Conservation (phyloP, 2,113 vertebrate species). For the Microcebus ravelobensis region DNA sequence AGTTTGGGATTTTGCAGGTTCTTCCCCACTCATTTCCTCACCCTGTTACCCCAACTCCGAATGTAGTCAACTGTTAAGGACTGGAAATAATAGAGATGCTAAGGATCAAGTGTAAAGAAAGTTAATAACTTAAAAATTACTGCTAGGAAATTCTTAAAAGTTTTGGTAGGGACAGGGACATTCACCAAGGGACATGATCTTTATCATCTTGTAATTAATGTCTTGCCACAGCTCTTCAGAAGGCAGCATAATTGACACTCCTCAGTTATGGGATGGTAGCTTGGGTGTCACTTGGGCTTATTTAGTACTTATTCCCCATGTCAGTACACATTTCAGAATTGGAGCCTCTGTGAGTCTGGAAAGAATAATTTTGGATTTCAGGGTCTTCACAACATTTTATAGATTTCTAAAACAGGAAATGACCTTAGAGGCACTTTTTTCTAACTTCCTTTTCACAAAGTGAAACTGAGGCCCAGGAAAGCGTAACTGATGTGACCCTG, state of each 20-base stretch:
- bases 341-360: neutral
- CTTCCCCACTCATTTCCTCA: neutral
- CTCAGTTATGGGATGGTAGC: neutral
- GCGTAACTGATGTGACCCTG: neutral
- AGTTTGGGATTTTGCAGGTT: neutral
- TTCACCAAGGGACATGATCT: neutral
- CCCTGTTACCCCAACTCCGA: neutral
- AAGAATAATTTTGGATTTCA: conserved; percentile 39
- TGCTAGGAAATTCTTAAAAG: neutral
- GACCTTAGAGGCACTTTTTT: neutral
- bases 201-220: neutral
- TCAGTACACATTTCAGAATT: neutral
- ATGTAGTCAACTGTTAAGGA: neutral
- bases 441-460: neutral
- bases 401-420: neutral
- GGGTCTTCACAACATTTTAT: neutral
- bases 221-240: neutral
- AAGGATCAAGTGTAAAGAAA: neutral
- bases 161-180: neutral
- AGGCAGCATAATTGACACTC: neutral
- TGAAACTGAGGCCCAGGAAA: conserved; percentile 11
- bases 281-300: neutral
- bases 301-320: neutral
- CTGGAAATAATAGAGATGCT: neutral
- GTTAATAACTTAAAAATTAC: neutral